phyloP scores from a whole-genome alignment of 2,113 vertebrate species.

The Chaenocephalus aceratus region DNA sequence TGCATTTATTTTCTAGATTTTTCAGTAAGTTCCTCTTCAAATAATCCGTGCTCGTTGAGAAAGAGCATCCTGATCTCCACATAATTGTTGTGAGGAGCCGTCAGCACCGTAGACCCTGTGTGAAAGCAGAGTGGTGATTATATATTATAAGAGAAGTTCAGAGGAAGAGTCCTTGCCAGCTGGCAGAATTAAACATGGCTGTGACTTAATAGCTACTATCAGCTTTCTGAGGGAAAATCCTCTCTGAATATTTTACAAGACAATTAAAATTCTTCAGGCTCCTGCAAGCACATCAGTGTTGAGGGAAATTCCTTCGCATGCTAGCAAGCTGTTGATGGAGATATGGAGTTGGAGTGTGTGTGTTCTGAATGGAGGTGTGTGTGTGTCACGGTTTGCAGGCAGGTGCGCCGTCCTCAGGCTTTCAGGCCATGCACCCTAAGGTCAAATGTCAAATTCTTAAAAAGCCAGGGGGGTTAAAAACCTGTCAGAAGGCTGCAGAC shows the following conservation, averaged over 20 bases:
- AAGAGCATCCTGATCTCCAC: neutral
- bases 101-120: neutral
- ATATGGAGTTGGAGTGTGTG: constrained; percentile 27
- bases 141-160: neutral
- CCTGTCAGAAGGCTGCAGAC: constrained; percentile 42
- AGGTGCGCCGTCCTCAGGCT: constrained; percentile 50
- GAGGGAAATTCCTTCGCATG: constrained; percentile 20
- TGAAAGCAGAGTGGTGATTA: neutral
- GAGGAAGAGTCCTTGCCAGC: constrained; percentile 30
- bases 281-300: constrained; percentile 45
- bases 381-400: constrained; percentile 28
- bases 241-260: constrained; percentile 63
- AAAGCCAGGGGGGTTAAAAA: constrained; percentile 17
- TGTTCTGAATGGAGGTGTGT: constrained; percentile 28
- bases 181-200: constrained; percentile 45
- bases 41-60: neutral
- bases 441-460: constrained; percentile 34
- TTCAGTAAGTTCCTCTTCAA: no score
- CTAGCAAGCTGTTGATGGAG: constrained; percentile 43
- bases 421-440: constrained; percentile 27
- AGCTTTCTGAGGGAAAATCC: constrained; percentile 61
- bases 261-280: constrained; percentile 67
- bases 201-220: constrained; percentile 56
- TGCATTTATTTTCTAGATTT: no score
- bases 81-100: neutral